These are phyloP conservation scores for Epizoanthus stellaris DNA, from an alignment of 92 coral and sea anemone species.

Conservation along the genomic window DNA sequence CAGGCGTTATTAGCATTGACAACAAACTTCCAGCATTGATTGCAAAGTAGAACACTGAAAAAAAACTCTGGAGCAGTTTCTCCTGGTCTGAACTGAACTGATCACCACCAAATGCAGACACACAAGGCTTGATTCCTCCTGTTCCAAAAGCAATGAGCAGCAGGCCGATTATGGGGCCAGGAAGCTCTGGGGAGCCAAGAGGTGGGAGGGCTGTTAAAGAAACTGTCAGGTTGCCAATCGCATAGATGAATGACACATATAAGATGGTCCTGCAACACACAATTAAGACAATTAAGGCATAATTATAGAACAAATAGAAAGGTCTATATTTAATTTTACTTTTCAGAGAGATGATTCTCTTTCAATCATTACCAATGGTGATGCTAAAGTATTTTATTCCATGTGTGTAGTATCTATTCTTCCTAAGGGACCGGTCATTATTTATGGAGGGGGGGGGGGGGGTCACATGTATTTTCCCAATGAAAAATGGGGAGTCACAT, in stretches of 20 bases:
- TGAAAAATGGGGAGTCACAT: too few relatives aligned
- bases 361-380: too few relatives aligned
- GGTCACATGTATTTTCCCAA: too few relatives aligned
- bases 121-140: constrained; percentile 90
- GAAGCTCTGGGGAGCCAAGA: constrained; percentile 75
- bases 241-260: constrained; percentile 76
- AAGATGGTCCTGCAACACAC: constrained; percentile 67
- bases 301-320: too few relatives aligned
- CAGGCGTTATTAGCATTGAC: constrained; percentile 82
- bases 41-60: constrained; percentile 86
- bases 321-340: too few relatives aligned
- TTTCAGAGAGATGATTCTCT: too few relatives aligned
- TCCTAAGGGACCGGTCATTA: too few relatives aligned
- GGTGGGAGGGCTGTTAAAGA: constrained; percentile 76
- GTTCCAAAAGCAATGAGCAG: constrained; percentile 86
- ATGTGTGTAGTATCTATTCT: too few relatives aligned
- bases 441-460: too few relatives aligned
- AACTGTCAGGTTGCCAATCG: constrained; percentile 71
- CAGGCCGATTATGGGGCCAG: constrained; percentile 85
- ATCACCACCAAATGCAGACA: constrained; percentile 89
- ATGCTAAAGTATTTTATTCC: too few relatives aligned
- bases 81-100: constrained; percentile 81
- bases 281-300: background rate
- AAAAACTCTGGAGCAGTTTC: constrained; percentile 76
- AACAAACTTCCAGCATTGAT: constrained; percentile 88